Base-by-base conservation (phyloP, 2,113 vertebrate genomes). In the Taxidea taxus region DNA sequence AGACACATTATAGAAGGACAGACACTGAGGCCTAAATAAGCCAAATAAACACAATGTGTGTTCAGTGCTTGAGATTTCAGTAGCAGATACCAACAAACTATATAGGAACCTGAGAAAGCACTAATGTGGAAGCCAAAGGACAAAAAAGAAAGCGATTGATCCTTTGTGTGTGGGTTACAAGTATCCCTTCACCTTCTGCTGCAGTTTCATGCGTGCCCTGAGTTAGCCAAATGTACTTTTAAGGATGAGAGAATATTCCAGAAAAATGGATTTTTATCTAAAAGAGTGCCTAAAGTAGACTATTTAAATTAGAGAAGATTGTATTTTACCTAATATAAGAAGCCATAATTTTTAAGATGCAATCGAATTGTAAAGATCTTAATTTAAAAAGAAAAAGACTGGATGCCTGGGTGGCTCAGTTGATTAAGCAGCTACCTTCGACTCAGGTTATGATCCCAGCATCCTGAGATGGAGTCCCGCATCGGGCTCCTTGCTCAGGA, bases 271-370 rank as follows among this genome's bases (percentile, higher is more conserved):
- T 31, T 87, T 92, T 82, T 82, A 70, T 25, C 16, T 31, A 34
- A n/a, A 2, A 49, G 3, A 90, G 3, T 82, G 34, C 21, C 56
- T 82, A 77, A 90, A 87, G 83, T 51, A 92, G 44, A 18, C 27
- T 31, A 49, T 7, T 83, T 90, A 88, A 88, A 75, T 94, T 81
- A 75, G 47, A 70, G 91, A 90, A 90, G 15, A 84, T 27, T 39
- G 23, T 37, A 68, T 74, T 83, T 56, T 92, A 49, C 25, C 25
- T 54, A 70, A 14, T 23, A 47, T 31, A 80, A 64, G 13, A 95
- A 78, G 12, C 7, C 39, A 15, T 85, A 66, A 44, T 89, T 81
- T 80, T 6, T n/a, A 87, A 49, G 18, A 92, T 15, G 9, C 4
- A 60, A 72, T 92, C 5, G 39, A 72, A 74, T 75, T 91, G 92